Evolutionary conservation across 2,888 invertebrate species (phyloP).

Genomic region (Limnephilus rhombicus): DNA sequence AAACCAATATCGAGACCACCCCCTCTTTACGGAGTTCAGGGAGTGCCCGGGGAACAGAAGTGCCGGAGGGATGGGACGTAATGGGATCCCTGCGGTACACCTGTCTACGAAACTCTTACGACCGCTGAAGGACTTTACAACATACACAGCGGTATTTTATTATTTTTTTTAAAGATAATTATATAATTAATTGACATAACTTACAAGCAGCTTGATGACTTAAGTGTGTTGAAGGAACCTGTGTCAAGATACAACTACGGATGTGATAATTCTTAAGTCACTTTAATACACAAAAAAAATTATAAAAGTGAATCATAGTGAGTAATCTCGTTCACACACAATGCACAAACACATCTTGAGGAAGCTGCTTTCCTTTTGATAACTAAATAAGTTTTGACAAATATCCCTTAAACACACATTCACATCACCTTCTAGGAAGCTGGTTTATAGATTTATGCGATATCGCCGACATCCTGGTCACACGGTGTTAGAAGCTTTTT

Average conservation of each 20-base stretch:
- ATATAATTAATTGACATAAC: not conserved
- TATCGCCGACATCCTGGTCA: slow-evolving; percentile 22
- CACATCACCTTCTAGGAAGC: slow-evolving; percentile 44
- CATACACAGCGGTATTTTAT: not conserved
- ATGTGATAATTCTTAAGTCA: not conserved
- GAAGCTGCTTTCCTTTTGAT: slow-evolving; percentile 61
- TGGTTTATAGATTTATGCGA: not conserved
- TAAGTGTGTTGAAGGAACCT: not conserved
- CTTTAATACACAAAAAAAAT: not conserved
- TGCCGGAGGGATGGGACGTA: not conserved
- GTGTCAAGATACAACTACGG: not conserved
- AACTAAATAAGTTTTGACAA: slow-evolving; percentile 39
- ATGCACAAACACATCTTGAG: slow-evolving; percentile 22
- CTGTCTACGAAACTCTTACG: slow-evolving; percentile 28
- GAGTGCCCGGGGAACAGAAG: slow-evolving; percentile 13
- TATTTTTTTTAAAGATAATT: not conserved
- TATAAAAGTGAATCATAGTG: not conserved
- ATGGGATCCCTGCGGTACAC: slow-evolving; percentile 31
- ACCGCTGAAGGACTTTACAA: not conserved
- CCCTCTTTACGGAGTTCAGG: slow-evolving; percentile 3
- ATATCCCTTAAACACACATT: slow-evolving; percentile 48
- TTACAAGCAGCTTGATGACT: not conserved
- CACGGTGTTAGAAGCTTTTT: slow-evolving; percentile 19
- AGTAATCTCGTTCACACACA: slow-evolving; percentile 45
- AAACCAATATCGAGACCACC: slow-evolving; percentile 65